Evolutionary conservation across 1,140 invertebrate genomes (phyloP).

Genomic region (Choristoneura fumiferana): DNA sequence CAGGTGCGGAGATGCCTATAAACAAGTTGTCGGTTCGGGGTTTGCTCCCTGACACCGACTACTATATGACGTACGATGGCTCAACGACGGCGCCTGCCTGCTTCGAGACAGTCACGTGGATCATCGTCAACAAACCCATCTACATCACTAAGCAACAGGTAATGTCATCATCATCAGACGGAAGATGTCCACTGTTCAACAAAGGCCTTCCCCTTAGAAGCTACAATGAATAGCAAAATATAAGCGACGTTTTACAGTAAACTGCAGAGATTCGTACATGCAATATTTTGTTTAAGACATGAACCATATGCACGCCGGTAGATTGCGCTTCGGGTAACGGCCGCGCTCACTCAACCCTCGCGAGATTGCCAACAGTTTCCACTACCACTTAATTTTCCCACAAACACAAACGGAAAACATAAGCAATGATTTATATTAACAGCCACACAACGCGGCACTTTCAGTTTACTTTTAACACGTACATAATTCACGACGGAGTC

Average conservation of each 20-base stretch:
- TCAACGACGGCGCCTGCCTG: conserved; percentile 96
- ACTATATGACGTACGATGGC: conserved; percentile 98
- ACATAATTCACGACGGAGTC: conserved; percentile 75
- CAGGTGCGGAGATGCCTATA: conserved; percentile 90
- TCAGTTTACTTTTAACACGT: conserved; percentile 78
- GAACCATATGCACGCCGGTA: background rate
- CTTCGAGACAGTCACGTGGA: conserved; percentile 96
- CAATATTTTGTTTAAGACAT: conserved; percentile 10
- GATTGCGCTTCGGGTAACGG: conserved; percentile 36
- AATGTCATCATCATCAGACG: conserved; percentile 47
- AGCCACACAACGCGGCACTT: conserved; percentile 71
- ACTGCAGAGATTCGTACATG: conserved; percentile 19
- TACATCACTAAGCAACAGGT: conserved; percentile 97
- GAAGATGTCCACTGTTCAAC: too few relatives aligned
- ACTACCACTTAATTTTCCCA: conserved; percentile 70
- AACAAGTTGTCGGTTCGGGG: conserved; percentile 90
- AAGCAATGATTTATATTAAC: conserved; percentile 78
- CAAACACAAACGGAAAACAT: conserved; percentile 77
- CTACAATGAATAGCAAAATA: too few relatives aligned
- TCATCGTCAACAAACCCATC: conserved; percentile 97
- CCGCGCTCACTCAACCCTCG: conserved; percentile 43
- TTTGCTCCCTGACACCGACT: conserved; percentile 93
- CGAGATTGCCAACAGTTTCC: conserved; percentile 60
- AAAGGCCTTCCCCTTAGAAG: too few relatives aligned
- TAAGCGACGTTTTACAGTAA: conserved; percentile 19